Base-by-base conservation (phyloP, 2,113 vertebrate species). In the Xenus cinereus region DNA sequence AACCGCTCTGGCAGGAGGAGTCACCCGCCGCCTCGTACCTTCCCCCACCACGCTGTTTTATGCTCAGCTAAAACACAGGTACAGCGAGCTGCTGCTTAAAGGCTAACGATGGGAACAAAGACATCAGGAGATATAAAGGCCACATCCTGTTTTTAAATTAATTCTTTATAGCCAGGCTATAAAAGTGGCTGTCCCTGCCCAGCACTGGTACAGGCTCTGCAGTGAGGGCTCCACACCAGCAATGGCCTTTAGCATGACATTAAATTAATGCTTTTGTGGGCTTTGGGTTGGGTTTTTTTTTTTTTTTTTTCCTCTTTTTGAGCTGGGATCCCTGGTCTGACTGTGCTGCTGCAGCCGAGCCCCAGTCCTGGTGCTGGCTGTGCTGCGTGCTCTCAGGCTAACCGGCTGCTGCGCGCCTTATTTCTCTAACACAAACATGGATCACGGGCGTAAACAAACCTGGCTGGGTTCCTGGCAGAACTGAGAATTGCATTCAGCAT, bases 111-210 rank as follows among this genome's bases (percentile, higher is more conserved):
- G 10, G 41, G 76, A 39, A 66, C 79, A 57, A 84, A 4, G 28
- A 66, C 84, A 95, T 43, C 72, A 30, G 72, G 45, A 86, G 54
- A 48, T 14, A 43, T 1, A 96, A 95, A 94, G 68, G 63, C 75
- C 79, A 95, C 68, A 92, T 74, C 59, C 50, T 74, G 54, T 33
- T 83, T 96, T 77, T 81, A 84, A 92, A 95, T 90, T 77, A 93
- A 84, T 96, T 90, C 76, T 88, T 92, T 86, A 84, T 24, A 57
- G 59, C 35, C 50, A 24, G 30, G 63, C n/a, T 83, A 50, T 62
- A 80, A 90, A 95, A 84, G 1, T 12, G 24, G 27, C 56, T 82
- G 51, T 67, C 22, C 41, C 51, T 68, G 73, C 81, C 73, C 41
- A 26, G 37, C 0, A 0, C 81, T 59, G 60, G 50, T 75, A 69